These are phyloP conservation scores for Apostichopus parvimensis DNA, from an alignment of 35 echinoderm and acorn worm species.

Conservation along the genomic window DNA sequence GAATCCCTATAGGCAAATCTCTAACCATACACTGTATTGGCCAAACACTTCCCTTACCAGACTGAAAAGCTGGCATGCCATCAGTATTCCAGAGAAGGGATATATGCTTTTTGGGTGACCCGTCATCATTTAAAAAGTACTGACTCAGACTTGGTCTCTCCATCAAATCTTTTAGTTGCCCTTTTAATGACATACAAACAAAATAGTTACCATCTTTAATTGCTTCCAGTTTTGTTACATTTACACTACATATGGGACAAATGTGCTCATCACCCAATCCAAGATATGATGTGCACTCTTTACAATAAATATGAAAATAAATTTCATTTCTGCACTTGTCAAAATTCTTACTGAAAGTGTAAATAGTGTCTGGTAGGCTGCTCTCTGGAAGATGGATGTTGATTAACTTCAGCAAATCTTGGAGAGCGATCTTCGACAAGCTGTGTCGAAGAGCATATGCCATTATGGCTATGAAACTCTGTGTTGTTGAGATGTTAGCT, in stretches of 20 bases:
- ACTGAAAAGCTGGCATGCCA: conserved; percentile 52
- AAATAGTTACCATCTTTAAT: conserved; percentile 10
- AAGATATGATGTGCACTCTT: not conserved
- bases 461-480: not conserved
- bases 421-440: not conserved
- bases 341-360: conserved; percentile 3
- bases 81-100: conserved; percentile 41
- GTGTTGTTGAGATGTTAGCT: not conserved
- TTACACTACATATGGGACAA: not conserved
- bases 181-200: conserved; percentile 9
- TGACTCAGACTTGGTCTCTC: not conserved
- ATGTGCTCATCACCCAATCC: not conserved
- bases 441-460: conserved; percentile 1
- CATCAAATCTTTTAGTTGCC: not conserved
- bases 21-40: conserved; percentile 24
- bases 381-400: conserved; percentile 25
- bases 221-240: not conserved
- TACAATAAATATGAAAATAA: conserved; percentile 12
- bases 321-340: conserved; percentile 1
- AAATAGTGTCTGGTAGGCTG: not conserved
- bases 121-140: not conserved
- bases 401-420: not conserved
- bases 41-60: conserved; percentile 29
- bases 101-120: conserved; percentile 10
- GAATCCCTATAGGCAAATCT: conserved; percentile 2